phyloP scores from a whole-genome alignment of 2,888 invertebrate genomes.

The Trachelus tabidus region DNA sequence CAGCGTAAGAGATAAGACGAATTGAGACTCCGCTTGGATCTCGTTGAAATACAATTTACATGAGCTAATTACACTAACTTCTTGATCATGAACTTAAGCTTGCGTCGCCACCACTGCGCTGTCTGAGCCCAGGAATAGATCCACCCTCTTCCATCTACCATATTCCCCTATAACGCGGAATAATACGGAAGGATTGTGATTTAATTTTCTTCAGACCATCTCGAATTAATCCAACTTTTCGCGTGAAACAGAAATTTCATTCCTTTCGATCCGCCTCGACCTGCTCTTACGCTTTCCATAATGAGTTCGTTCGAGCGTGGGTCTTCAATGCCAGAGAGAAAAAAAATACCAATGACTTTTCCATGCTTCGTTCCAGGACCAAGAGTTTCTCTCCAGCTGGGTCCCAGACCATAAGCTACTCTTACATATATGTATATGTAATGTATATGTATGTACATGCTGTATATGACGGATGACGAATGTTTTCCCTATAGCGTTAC shows the following conservation, averaged over 20 bases:
- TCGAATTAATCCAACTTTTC: not conserved
- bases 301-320: not conserved
- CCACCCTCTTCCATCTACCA: not conserved
- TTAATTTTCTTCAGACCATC: not conserved
- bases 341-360: not conserved
- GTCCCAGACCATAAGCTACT: not conserved
- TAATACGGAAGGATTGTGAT: not conserved
- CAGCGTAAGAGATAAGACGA: not conserved
- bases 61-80: slow-evolving; percentile 16
- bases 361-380: not conserved
- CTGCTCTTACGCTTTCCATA: not conserved
- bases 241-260: not conserved
- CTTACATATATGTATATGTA: too few relatives aligned
- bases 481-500: slow-evolving; percentile 10
- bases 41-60: slow-evolving; percentile 13
- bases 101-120: not conserved
- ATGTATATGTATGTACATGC: too few relatives aligned
- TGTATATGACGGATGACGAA: slow-evolving; percentile 19
- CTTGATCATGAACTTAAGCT: slow-evolving; percentile 11
- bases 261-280: not conserved
- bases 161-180: not conserved
- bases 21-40: not conserved
- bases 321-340: not conserved
- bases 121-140: not conserved
- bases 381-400: not conserved